Conservation (phyloP, 2,113 vertebrate genomes). For the Microcebus tavaratra region DNA sequence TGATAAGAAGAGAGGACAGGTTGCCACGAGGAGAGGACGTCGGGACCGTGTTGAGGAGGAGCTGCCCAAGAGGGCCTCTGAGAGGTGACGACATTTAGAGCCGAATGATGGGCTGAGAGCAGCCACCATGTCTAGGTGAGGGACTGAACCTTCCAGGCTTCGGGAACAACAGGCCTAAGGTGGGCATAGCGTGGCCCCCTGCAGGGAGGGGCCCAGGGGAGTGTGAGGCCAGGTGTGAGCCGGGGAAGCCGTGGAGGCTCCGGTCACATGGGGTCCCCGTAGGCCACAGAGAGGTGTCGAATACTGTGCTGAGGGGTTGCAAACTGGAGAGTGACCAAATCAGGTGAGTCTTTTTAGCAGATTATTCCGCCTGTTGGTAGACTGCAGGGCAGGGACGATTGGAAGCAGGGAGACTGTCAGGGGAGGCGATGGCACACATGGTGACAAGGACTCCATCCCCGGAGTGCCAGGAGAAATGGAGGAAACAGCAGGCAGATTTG, state of each 20-base stretch:
- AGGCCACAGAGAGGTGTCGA: background rate
- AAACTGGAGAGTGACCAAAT: background rate
- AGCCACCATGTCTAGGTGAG: background rate
- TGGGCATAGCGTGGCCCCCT: background rate
- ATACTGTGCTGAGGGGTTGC: background rate
- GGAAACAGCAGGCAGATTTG: background rate
- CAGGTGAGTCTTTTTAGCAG: background rate
- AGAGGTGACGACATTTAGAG: background rate
- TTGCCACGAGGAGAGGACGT: background rate
- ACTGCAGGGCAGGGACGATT: background rate
- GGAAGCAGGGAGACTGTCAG: background rate
- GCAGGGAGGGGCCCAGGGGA: background rate
- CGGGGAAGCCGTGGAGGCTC: background rate
- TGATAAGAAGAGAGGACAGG: background rate
- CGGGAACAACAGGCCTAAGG: background rate
- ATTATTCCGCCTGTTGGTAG: background rate
- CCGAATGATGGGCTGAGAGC: background rate
- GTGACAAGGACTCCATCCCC: background rate
- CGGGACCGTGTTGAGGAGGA: background rate
- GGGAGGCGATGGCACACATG: background rate
- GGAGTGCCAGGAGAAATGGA: background rate
- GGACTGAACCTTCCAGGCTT: background rate
- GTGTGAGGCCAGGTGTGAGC: background rate
- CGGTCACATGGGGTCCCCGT: background rate
- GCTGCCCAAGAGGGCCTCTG: background rate